A percentile compares a stretch with the other conserved stretches of the same genome.
Evolutionary conservation across 2,113 vertebrate genomes (phyloP).

Genomic region (Psophia crepitans): DNA sequence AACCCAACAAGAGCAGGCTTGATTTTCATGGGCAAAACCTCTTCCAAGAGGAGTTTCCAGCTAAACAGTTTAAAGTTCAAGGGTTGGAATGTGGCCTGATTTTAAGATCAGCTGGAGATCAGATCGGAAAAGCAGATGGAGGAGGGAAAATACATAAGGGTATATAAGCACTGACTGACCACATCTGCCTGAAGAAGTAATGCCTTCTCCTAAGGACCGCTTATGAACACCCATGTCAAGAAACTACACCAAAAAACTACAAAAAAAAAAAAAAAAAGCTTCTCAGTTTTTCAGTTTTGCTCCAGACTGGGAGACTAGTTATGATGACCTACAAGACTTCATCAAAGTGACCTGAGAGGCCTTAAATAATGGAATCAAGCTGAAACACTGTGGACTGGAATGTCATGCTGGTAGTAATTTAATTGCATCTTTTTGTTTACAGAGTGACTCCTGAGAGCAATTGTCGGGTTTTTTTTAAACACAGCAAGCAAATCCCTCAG

Average conservation of each 20-base stretch:
- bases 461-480: not conserved
- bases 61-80: not conserved
- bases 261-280: rapidly evolving
- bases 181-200: rapidly evolving
- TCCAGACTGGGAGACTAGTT: not conserved
- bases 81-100: not conserved
- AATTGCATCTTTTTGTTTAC: not conserved
- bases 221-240: not conserved
- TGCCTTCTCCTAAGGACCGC: not conserved
- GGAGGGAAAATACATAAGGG: not conserved
- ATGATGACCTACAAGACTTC: not conserved
- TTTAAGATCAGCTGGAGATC: not conserved
- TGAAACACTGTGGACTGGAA: not conserved
- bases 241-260: rapidly evolving
- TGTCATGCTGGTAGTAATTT: not conserved
- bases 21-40: not conserved
- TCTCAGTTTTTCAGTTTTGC: not conserved
- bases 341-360: not conserved
- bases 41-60: not conserved
- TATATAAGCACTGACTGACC: not conserved
- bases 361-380: not conserved
- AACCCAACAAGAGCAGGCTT: not conserved
- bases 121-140: not conserved
- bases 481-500: not conserved
- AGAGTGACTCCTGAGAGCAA: not conserved